phyloP scores from a whole-genome alignment of 23 tunicate genomes.

The Trididemnum nubilum region DNA sequence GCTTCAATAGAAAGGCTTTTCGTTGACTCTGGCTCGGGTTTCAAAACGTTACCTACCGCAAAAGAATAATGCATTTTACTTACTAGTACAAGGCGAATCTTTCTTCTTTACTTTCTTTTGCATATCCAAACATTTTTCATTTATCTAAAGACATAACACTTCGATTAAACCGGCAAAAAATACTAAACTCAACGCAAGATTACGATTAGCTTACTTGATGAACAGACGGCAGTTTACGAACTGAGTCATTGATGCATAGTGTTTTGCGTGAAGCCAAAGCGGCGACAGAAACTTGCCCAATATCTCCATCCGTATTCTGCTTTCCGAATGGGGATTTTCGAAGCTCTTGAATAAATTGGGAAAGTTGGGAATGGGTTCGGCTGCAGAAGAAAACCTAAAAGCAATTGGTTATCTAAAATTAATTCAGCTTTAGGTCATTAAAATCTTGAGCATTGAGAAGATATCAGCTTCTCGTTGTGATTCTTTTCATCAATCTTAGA shows the following conservation, averaged over 20 bases:
- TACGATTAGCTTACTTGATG: constrained; percentile 28
- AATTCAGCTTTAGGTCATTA: neutral
- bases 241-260: constrained; percentile 80
- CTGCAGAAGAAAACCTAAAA: constrained; percentile 83
- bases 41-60: no score
- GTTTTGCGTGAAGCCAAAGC: constrained; percentile 80
- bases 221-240: constrained; percentile 55
- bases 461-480: no score
- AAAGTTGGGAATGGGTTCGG: constrained; percentile 94
- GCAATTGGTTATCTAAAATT: neutral
- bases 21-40: no score
- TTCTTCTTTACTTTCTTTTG: constrained; percentile 56
- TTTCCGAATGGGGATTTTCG: constrained; percentile 84
- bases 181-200: neutral
- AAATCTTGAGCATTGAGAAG: no score
- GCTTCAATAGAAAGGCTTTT: no score
- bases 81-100: no score
- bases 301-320: neutral
- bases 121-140: constrained; percentile 88
- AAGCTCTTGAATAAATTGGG: constrained; percentile 90
- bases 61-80: no score
- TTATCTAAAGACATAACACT: constrained; percentile 58
- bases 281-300: constrained; percentile 42
- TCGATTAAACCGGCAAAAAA: neutral
- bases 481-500: no score